Conservation (phyloP, 2,888 invertebrate genomes). For the Unio pictorum region DNA sequence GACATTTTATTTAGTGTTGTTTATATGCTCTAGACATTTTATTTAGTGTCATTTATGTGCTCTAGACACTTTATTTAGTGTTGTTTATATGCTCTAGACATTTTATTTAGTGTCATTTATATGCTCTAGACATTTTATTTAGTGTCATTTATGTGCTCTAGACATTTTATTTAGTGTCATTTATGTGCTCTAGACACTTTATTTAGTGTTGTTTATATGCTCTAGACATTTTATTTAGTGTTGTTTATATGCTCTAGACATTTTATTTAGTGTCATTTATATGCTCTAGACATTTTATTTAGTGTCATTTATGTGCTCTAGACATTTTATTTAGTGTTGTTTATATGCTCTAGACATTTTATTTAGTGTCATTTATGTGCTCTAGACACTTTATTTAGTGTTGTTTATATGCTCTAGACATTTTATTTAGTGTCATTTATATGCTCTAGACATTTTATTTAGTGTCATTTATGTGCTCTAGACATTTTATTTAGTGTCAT, state of each 20-base stretch:
- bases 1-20: conserved; percentile 73
- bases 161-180: not conserved
- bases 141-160: not conserved
- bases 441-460: conserved; percentile 75
- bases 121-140: conserved; percentile 3
- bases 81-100: not conserved
- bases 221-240: conserved; percentile 75
- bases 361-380: conserved; percentile 5
- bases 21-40: not conserved
- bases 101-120: not conserved
- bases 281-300: not conserved
- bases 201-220: conserved; percentile 27
- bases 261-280: not conserved
- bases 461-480: not conserved
- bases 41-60: not conserved
- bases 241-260: not conserved
- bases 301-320: not conserved
- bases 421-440: conserved; percentile 4
- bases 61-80: not conserved
- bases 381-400: not conserved
- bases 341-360: not conserved
- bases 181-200: not conserved
- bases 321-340: not conserved
- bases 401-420: not conserved
- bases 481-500: not conserved